Evolutionary conservation across 2,888 invertebrate species (phyloP).

Genomic region (Apotomis turbidana): DNA sequence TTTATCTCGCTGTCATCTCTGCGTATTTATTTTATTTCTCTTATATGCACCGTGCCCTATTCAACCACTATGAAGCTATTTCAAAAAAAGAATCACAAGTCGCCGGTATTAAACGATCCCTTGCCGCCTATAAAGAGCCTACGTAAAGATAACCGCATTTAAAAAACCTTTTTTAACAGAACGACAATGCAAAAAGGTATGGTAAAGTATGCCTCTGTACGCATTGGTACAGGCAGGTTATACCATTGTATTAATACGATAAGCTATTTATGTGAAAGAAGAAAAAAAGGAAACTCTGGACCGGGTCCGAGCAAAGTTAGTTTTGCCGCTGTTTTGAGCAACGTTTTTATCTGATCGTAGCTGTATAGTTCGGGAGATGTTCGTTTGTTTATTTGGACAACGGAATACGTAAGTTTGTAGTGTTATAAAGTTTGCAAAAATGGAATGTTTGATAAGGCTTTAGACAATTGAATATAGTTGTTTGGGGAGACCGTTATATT

Average conservation of each 20-base stretch:
- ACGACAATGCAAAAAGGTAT: slow-evolving; percentile 38
- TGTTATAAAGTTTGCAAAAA: slow-evolving; percentile 25
- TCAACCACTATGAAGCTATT: slow-evolving; percentile 7
- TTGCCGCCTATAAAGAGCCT: slow-evolving; percentile 26
- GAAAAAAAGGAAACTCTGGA: slow-evolving; percentile 31
- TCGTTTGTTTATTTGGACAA: slow-evolving; percentile 27
- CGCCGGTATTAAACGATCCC: slow-evolving; percentile 16
- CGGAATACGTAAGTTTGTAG: slow-evolving; percentile 19
- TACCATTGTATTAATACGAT: slow-evolving; percentile 42
- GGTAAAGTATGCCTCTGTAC: slow-evolving; percentile 34
- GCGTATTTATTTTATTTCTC: not conserved
- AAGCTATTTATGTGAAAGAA: slow-evolving; percentile 37
- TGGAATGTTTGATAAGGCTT: not conserved
- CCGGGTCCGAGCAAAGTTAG: slow-evolving; percentile 26
- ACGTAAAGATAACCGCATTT: slow-evolving; percentile 17
- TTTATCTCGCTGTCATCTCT: not conserved
- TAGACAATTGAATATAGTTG: not conserved
- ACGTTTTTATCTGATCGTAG: slow-evolving; percentile 4
- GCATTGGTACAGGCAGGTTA: slow-evolving; percentile 39
- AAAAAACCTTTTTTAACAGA: slow-evolving; percentile 30
- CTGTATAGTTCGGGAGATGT: slow-evolving; percentile 4
- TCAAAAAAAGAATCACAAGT: slow-evolving; percentile 8
- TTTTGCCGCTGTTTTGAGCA: slow-evolving; percentile 14
- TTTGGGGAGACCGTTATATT: too few species aligned
- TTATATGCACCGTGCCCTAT: not conserved